Evolutionary conservation across 2,888 invertebrate species (phyloP).

Genomic region (Gymnosoma rotundatum): DNA sequence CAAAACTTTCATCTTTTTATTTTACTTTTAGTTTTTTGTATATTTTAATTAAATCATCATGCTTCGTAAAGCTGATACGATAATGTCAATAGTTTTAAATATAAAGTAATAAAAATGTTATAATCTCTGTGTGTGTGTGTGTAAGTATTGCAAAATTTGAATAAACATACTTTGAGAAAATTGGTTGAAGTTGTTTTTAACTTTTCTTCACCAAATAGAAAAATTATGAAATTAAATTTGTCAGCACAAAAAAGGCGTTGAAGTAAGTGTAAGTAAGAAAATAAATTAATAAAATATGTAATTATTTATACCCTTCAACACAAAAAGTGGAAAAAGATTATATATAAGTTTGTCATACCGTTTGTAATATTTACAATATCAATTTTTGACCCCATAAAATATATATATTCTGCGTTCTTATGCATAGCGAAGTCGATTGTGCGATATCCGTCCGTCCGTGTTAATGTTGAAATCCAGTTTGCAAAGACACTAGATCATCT

Average conservation of each 20-base stretch:
- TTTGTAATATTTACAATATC: too few species aligned
- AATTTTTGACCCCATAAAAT: too few species aligned
- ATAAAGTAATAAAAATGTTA: conserved; percentile 28
- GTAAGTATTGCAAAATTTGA: conserved; percentile 6
- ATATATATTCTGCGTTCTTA: too few species aligned
- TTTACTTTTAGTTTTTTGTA: neutral
- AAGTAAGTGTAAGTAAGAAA: neutral
- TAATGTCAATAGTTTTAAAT: conserved; percentile 9
- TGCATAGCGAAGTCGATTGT: too few species aligned
- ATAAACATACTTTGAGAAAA: conserved; percentile 3
- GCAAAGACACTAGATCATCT: too few species aligned
- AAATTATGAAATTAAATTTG: conserved; percentile 18
- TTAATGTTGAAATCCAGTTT: too few species aligned
- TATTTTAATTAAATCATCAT: conserved; percentile 53
- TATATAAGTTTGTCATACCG: too few species aligned
- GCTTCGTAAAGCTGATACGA: conserved; percentile 10
- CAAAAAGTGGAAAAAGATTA: too few species aligned
- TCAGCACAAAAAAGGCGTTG: neutral
- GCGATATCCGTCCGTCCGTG: too few species aligned
- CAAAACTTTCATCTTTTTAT: conserved; percentile 47
- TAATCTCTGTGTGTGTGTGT: neutral
- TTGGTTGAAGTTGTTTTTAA: conserved; percentile 22
- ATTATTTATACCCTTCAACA: too few species aligned
- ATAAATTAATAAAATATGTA: neutral
- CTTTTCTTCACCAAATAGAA: neutral